Evolutionary conservation across 2,797 vertebrate species (phyloP).

Genomic region (Glyptemys insculpta): DNA sequence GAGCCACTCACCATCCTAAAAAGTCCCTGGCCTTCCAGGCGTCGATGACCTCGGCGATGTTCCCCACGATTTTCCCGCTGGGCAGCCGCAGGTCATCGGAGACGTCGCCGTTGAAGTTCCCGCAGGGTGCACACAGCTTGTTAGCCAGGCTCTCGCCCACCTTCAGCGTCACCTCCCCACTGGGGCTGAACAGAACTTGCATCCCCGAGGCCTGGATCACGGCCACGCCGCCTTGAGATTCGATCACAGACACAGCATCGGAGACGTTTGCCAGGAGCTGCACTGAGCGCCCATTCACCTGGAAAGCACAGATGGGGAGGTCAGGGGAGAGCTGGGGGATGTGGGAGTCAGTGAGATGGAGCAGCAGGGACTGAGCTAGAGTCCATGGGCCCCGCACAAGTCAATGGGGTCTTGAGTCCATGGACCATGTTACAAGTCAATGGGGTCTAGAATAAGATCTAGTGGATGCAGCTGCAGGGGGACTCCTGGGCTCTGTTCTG

Average conservation of each 20-base stretch:
- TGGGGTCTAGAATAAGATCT: not conserved
- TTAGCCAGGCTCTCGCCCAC: slow-evolving; percentile 23
- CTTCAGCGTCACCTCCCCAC: slow-evolving; percentile 61
- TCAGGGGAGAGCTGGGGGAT: not conserved
- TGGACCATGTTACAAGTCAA: not conserved
- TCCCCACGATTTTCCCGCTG: not conserved
- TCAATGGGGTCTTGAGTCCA: not conserved
- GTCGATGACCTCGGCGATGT: not conserved
- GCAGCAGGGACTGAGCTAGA: not conserved
- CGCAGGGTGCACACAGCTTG: slow-evolving; percentile 73
- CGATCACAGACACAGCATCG: slow-evolving; percentile 55
- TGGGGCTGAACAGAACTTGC: slow-evolving; percentile 53
- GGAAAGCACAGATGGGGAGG: not conserved
- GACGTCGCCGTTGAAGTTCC: slow-evolving; percentile 75
- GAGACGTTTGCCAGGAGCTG: slow-evolving; percentile 75
- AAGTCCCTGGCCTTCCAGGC: slow-evolving; percentile 30
- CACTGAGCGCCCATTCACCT: slow-evolving; percentile 44
- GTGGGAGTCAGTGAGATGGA: too few species aligned
- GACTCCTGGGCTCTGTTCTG: not conserved
- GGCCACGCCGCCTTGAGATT: not conserved
- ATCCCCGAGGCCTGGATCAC: slow-evolving; percentile 36
- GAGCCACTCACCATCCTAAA: not conserved
- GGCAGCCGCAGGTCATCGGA: slow-evolving; percentile 74
- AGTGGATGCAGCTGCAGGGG: not conserved
- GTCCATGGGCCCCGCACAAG: not conserved